Conservation (phyloP, 2,113 vertebrate species). For the Pachycephala philippinensis region DNA sequence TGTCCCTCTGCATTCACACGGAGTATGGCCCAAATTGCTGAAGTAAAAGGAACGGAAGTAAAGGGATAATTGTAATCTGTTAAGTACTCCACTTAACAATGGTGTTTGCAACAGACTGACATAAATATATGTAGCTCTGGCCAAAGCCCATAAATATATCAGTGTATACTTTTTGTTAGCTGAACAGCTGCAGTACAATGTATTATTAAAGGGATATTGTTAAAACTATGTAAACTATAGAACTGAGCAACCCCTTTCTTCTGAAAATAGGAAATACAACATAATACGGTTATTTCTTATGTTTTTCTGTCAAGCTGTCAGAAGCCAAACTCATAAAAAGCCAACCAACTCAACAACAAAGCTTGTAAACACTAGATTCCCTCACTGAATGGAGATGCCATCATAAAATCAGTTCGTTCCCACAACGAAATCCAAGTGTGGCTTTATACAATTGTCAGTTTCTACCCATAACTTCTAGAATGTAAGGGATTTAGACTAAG, state of each 20-base stretch:
- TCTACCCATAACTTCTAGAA: neutral
- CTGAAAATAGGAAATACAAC: neutral
- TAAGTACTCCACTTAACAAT: slow-evolving; percentile 15
- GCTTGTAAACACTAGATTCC: neutral
- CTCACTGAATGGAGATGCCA: neutral
- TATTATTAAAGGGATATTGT: slow-evolving; percentile 15
- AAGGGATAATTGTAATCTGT: neutral
- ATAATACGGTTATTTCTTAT: neutral
- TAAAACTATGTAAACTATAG: neutral
- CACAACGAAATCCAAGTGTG: neutral
- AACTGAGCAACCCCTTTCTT: neutral
- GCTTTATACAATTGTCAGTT: neutral
- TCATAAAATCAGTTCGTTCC: neutral
- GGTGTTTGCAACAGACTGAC: neutral
- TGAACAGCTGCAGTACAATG: slow-evolving; percentile 27
- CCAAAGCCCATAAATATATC: slow-evolving; percentile 25
- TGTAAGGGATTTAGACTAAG: neutral
- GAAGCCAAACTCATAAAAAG: neutral
- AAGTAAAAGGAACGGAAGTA: neutral
- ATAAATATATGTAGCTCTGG: neutral
- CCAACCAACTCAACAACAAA: neutral
- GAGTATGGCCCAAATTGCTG: neutral
- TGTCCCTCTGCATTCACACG: neutral
- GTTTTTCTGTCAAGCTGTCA: neutral
- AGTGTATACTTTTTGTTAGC: slow-evolving; percentile 8